Evolutionary conservation across 2,888 invertebrate genomes (phyloP).

Genomic region (Ligdia adustata): DNA sequence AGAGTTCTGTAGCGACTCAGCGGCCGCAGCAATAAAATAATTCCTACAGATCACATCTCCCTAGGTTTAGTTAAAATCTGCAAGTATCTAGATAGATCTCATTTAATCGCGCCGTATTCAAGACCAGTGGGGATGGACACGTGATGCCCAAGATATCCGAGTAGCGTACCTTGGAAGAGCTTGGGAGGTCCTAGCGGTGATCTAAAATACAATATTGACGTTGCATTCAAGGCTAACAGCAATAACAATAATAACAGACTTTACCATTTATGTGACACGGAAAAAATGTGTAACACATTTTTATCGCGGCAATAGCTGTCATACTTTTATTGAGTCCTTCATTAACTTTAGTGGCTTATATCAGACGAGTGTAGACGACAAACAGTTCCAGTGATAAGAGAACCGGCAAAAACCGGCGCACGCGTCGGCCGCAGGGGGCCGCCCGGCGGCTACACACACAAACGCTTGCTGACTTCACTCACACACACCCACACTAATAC

Average conservation of each 20-base stretch:
- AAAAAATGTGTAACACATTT: slow-evolving; percentile 17
- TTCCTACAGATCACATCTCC: no score
- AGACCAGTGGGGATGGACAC: no score
- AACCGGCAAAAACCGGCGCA: slow-evolving; percentile 68
- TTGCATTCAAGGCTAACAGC: no score
- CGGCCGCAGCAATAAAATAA: no score
- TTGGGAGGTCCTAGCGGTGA: no score
- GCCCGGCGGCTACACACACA: slow-evolving; percentile 62
- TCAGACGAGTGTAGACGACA: slow-evolving; percentile 58
- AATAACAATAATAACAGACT: no score
- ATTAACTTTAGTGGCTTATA: slow-evolving; percentile 53
- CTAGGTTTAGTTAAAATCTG: slow-evolving; percentile 9
- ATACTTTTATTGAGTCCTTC: slow-evolving; percentile 53
- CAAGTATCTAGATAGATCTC: slow-evolving; percentile 17
- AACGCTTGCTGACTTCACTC: slow-evolving; percentile 25
- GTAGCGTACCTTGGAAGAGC: no score
- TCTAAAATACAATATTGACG: no score
- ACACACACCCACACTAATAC: no score
- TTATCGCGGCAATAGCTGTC: slow-evolving; percentile 36
- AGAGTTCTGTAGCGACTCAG: no score
- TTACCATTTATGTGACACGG: slow-evolving; percentile 3
- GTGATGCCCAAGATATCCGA: no score
- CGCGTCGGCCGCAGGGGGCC: slow-evolving; percentile 72
- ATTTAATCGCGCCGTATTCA: no score
- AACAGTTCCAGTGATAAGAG: slow-evolving; percentile 60